These are phyloP conservation scores for Megaceryle maxima DNA, from an alignment of 2,113 vertebrate genomes.

Conservation along the genomic window DNA sequence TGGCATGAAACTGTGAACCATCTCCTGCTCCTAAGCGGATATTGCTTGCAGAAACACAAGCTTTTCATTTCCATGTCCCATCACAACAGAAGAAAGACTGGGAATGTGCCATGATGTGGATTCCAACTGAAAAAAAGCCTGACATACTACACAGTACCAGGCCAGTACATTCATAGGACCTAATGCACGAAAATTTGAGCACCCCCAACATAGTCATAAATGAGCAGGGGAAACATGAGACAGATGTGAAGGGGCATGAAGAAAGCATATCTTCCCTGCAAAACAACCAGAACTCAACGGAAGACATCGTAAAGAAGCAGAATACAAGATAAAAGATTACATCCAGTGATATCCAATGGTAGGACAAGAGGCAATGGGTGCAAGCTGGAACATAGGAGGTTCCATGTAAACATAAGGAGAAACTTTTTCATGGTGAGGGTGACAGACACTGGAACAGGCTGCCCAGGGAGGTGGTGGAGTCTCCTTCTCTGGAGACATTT, in stretches of 20 bases:
- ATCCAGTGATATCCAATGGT: too few relatives aligned
- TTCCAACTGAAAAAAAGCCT: neutral
- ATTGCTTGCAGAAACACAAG: neutral
- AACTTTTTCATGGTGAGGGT: neutral
- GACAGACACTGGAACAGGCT: too few relatives aligned
- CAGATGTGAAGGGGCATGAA: neutral
- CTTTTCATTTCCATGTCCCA: neutral
- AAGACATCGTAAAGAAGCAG: neutral
- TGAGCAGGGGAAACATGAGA: neutral
- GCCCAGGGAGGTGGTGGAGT: too few relatives aligned
- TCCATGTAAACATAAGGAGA: too few relatives aligned
- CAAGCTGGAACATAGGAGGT: too few relatives aligned
- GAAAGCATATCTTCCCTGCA: neutral
- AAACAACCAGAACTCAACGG: neutral
- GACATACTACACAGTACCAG: neutral
- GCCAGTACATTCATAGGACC: neutral
- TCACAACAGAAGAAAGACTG: neutral
- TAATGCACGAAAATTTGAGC: neutral
- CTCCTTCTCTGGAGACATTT: too few relatives aligned
- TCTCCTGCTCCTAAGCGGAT: neutral
- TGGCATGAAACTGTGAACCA: neutral
- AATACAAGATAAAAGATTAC: neutral
- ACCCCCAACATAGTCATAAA: neutral
- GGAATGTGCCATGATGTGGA: neutral
- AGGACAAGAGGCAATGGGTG: too few relatives aligned